These are phyloP conservation scores for Eilema griseolum DNA, from an alignment of 2,888 invertebrate species.

Conservation along the genomic window DNA sequence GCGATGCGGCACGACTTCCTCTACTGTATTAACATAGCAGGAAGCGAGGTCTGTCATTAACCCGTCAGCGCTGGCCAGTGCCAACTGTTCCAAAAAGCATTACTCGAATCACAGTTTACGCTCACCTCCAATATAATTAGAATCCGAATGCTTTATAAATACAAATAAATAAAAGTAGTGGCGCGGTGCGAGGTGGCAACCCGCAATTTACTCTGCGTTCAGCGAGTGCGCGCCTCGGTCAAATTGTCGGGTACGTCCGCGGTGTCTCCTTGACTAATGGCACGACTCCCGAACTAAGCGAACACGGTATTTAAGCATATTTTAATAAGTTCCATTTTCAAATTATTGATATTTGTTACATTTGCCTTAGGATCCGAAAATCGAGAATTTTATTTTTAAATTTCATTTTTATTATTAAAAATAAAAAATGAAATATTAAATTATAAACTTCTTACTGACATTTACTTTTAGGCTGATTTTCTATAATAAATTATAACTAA, in stretches of 20 bases:
- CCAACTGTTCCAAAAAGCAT: conserved; percentile 83
- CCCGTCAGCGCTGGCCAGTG: conserved; percentile 77
- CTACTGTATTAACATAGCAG: conserved; percentile 83
- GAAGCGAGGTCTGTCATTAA: conserved; percentile 84
- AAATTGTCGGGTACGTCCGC: conserved; percentile 79
- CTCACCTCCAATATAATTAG: conserved; percentile 79
- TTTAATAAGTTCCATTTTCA: conserved; percentile 72
- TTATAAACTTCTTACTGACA: not conserved
- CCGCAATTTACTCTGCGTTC: conserved; percentile 79
- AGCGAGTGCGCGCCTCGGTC: conserved; percentile 63
- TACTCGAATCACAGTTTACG: conserved; percentile 77
- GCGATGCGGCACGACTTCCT: conserved; percentile 81
- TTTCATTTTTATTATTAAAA: no score
- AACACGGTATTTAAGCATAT: conserved; percentile 72
- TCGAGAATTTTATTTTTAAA: not conserved
- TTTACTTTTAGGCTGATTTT: no score
- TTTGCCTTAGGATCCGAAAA: conserved; percentile 63
- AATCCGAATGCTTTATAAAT: conserved; percentile 81
- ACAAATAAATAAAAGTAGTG: conserved; percentile 84
- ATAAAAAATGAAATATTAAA: no score
- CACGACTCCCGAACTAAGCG: conserved; percentile 71
- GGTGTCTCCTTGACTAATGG: conserved; percentile 83
- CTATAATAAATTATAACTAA: not conserved
- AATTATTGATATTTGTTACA: conserved; percentile 74
- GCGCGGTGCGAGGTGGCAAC: conserved; percentile 80